Evolutionary conservation across 2,888 invertebrate species (phyloP).

Genomic region (Leptura quadrifasciata): DNA sequence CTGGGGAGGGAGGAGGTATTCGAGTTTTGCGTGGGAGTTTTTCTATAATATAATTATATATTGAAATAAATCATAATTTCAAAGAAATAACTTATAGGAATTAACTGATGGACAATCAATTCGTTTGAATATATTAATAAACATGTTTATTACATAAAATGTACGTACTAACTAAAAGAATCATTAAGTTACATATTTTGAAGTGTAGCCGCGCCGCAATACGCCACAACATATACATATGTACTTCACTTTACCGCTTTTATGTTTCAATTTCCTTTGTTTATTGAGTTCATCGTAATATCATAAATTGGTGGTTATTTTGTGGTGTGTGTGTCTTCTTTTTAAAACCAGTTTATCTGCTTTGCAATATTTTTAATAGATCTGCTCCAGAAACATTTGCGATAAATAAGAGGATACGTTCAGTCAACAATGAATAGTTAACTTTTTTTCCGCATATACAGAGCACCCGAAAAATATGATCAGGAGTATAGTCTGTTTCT

Average conservation of each 20-base stretch:
- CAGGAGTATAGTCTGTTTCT: no score
- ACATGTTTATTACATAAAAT: background rate
- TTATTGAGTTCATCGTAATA: slow-evolving; percentile 2
- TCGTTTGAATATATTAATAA: background rate
- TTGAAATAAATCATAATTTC: background rate
- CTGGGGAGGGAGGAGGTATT: no score
- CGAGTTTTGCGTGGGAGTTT: no score
- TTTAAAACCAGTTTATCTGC: slow-evolving; percentile 2
- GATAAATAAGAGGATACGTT: no score
- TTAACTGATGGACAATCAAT: background rate
- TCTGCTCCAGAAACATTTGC: no score
- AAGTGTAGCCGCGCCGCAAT: background rate
- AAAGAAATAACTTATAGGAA: background rate
- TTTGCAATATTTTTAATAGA: background rate
- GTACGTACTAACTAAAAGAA: background rate
- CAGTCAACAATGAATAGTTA: no score
- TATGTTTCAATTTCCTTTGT: slow-evolving; percentile 1
- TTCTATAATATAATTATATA: no score
- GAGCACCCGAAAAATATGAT: no score
- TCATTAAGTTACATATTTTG: background rate
- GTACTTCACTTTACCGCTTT: background rate
- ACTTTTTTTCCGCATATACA: no score
- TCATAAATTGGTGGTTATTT: slow-evolving; percentile 7
- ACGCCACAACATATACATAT: background rate
- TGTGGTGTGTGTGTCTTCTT: background rate